Base-by-base conservation (phyloP, 2,797 vertebrate species). In the Corythornis leucogaster region DNA sequence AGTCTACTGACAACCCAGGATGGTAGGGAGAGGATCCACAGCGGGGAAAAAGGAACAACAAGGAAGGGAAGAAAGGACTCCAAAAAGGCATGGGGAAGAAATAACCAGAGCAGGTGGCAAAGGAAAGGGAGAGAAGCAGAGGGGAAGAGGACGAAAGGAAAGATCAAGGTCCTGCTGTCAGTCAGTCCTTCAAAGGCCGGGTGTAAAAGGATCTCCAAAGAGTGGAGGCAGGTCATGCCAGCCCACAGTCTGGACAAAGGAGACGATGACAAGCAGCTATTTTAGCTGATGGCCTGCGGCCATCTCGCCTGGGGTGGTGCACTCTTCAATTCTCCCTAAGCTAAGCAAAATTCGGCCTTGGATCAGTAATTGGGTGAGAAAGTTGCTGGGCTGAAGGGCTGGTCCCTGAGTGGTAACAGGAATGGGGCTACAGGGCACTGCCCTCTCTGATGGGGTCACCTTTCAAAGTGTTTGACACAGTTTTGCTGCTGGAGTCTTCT, bases 231-330 rank as follows among this genome's bases (percentile, higher is more conserved):
- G 62, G 55, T 89, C 69, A 48, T 90, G 81, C 90, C 80, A 89
- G 68, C 71, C 33, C 2, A 7, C 79, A 83, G 79, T 58, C 84
- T 2, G 50, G 91, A 93, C 95, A 97, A 97, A 97, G 80, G 94
- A 97, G 92, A 96, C 91, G 90, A 92, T 96, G 96, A 97, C 94
- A 96, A 95, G 94, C 48, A 93, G 85, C 51, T 95, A 95, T 97
- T 96, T 96, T 73, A 92, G 90, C 88, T 48, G 67, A 71, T 96
- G 95, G 90, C 82, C 67, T 43, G 58, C 55, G 93, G 92, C 94
- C 94, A 94, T 87, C 54, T 58, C 6, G 43, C 80, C 48, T 53
- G 24, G 55, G 43, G 70, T 3, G 0, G 16, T 63, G 40, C 18
- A 31, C 48, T 92, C 45, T 14, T 69, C 42, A 46, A 63, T 40